A percentile compares a stretch with the other conserved stretches of the same genome.
These are phyloP conservation scores for Pseudotriccus pelzelni DNA, from an alignment of 2,797 vertebrate genomes.

Conservation along the genomic window DNA sequence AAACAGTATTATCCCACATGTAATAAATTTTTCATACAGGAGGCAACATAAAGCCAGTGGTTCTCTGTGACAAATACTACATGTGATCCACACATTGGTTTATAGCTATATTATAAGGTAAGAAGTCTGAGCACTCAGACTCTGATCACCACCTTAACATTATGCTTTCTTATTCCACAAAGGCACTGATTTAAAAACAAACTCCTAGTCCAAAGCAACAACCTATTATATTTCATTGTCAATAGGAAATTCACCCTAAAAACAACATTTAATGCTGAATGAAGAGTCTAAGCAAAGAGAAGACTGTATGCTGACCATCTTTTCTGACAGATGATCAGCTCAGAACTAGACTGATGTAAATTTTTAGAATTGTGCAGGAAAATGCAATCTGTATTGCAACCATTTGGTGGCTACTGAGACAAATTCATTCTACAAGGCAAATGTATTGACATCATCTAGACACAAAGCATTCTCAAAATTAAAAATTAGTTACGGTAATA, in stretches of 20 bases:
- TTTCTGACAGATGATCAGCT: background rate
- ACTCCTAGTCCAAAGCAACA: background rate
- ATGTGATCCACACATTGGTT: background rate
- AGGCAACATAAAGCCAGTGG: background rate
- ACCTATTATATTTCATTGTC: background rate
- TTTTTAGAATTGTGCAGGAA: background rate
- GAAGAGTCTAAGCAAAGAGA: background rate
- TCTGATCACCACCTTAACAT: background rate
- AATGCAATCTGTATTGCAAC: background rate
- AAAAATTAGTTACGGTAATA: background rate
- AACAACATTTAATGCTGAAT: background rate
- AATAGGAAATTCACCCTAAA: background rate
- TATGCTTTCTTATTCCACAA: background rate
- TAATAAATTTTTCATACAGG: background rate
- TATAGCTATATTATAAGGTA: background rate
- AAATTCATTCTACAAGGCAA: background rate
- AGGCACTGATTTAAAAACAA: background rate
- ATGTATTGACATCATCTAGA: background rate
- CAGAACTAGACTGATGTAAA: background rate
- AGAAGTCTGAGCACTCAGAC: background rate
- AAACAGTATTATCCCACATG: background rate
- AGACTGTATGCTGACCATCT: background rate
- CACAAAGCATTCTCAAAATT: background rate
- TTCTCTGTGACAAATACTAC: background rate
- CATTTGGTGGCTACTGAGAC: background rate